Percentiles rank a stretch among this genome's conserved stretches.
phyloP scores from a whole-genome alignment of 2,113 vertebrate species.

The Coreoperca whiteheadi region DNA sequence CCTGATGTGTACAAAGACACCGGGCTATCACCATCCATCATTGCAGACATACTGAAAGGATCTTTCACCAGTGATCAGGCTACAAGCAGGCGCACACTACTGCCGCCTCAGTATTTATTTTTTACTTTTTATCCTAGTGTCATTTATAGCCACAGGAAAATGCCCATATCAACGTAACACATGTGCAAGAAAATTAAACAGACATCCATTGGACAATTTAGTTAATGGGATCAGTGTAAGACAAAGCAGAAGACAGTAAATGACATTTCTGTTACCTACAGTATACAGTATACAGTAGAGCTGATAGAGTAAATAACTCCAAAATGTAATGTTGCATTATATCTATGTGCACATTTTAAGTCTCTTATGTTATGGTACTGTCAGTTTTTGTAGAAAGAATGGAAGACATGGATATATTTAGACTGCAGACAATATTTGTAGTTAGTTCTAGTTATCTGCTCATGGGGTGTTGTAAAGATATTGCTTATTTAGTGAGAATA shows the following conservation, averaged over 20 bases:
- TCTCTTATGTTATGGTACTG: slow-evolving; percentile 2
- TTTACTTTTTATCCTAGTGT: slow-evolving; percentile 15
- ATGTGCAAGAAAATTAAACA: slow-evolving; percentile 34
- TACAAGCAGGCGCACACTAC: slow-evolving; percentile 85
- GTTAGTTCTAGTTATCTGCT: slow-evolving; percentile 49
- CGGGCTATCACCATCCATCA: slow-evolving; percentile 91
- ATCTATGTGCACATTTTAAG: slow-evolving; percentile 26
- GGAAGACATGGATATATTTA: slow-evolving; percentile 74
- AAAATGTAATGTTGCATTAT: slow-evolving; percentile 39
- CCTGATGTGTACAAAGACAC: slow-evolving; percentile 87
- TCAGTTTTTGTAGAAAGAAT: slow-evolving; percentile 44
- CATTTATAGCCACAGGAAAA: slow-evolving; percentile 42
- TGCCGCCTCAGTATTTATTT: slow-evolving; percentile 77
- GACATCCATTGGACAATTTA: slow-evolving; percentile 3
- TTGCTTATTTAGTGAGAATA: slow-evolving; percentile 76
- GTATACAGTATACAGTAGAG: slow-evolving; percentile 12
- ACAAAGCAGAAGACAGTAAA: slow-evolving; percentile 32
- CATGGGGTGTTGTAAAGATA: slow-evolving; percentile 76
- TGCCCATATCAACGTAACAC: slow-evolving; percentile 32
- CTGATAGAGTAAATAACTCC: slow-evolving; percentile 21
- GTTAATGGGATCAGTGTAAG: slow-evolving; percentile 32
- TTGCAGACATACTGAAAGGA: slow-evolving; percentile 89
- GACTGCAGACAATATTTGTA: slow-evolving; percentile 48
- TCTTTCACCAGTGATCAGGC: slow-evolving; percentile 88
- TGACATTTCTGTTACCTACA: slow-evolving; percentile 20